These are phyloP conservation scores for Drosophila fulvimacula DNA, from an alignment of 2,888 invertebrate species.

Conservation along the genomic window DNA sequence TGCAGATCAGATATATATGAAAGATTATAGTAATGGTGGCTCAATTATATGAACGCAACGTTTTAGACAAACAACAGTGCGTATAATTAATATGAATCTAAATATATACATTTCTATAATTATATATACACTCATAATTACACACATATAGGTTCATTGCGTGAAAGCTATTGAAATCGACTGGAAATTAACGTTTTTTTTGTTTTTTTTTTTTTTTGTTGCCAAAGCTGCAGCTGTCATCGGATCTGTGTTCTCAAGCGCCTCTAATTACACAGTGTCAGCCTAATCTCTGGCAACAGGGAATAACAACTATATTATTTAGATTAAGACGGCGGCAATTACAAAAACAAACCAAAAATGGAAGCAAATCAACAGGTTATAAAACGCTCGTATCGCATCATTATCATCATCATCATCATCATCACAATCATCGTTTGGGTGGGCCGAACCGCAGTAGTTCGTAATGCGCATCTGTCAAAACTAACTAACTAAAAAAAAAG, in stretches of 20 bases:
- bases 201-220: background rate
- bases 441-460: background rate
- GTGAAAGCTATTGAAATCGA: slow-evolving; percentile 7
- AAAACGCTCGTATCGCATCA: slow-evolving; percentile 3
- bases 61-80: slow-evolving; percentile 15
- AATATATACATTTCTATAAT: background rate
- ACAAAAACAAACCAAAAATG: background rate
- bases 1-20: background rate
- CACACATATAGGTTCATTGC: background rate
- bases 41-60: background rate
- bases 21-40: background rate
- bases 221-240: slow-evolving; percentile 14
- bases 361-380: slow-evolving; percentile 5
- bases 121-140: slow-evolving; percentile 1
- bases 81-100: slow-evolving; percentile 36
- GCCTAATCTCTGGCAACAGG: background rate
- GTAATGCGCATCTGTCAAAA: slow-evolving; percentile 30
- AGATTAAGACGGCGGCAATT: slow-evolving; percentile 10
- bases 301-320: slow-evolving; percentile 10
- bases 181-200: background rate
- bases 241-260: slow-evolving; percentile 8
- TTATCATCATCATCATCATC: background rate
- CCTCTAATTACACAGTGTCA: slow-evolving; percentile 15
- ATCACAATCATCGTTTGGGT: background rate
- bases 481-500: background rate